phyloP scores from a whole-genome alignment of 2,888 invertebrate species.

The Entomobrya proxima region DNA sequence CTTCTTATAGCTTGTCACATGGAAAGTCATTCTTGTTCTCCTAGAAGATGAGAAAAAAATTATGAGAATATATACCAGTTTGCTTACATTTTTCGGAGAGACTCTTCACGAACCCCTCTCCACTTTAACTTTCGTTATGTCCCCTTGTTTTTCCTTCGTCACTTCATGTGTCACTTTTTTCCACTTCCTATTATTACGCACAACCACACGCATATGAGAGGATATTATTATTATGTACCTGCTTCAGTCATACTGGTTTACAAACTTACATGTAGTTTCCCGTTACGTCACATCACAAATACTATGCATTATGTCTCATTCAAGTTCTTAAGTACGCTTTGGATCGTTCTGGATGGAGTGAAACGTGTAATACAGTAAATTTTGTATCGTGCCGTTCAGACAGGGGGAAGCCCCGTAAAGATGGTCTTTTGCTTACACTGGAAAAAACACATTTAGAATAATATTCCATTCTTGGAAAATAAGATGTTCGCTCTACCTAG shows the following conservation, averaged over 20 bases:
- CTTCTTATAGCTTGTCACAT: not conserved
- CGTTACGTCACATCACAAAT: conserved; percentile 13
- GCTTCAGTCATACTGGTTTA: not conserved
- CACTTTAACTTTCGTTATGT: conserved; percentile 2
- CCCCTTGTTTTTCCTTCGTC: conserved; percentile 45
- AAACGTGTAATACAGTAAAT: not conserved
- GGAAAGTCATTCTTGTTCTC: not conserved
- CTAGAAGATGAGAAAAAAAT: not conserved
- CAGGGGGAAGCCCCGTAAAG: conserved; percentile 15
- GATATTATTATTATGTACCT: not conserved
- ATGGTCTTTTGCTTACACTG: conserved; percentile 2
- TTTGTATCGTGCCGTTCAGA: not conserved
- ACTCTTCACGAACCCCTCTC: not conserved
- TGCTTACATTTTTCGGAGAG: not conserved
- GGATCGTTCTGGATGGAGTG: not conserved
- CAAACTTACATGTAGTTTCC: not conserved
- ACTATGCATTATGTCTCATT: conserved; percentile 8
- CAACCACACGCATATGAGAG: not conserved
- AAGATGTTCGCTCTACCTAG: too few species aligned
- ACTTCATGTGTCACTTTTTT: conserved; percentile 51
- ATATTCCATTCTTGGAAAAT: not conserved
- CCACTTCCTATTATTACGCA: conserved; percentile 23
- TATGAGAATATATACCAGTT: not conserved
- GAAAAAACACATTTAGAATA: conserved; percentile 53
- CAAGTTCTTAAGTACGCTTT: conserved; percentile 6